phyloP scores from a whole-genome alignment of 64 coral and sea anemone genomes.

The Actinia equina region DNA sequence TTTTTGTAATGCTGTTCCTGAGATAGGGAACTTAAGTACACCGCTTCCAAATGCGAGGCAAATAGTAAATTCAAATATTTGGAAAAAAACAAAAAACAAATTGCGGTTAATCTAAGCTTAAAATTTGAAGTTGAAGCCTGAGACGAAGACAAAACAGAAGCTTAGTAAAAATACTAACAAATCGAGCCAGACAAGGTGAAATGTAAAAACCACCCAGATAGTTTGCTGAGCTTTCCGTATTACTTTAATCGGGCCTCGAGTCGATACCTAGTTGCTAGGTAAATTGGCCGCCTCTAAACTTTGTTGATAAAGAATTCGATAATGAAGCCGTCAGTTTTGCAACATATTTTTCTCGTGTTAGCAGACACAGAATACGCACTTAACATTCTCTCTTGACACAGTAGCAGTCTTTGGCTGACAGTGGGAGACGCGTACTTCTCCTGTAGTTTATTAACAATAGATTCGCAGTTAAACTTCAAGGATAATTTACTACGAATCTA shows the following conservation, averaged over 20 bases:
- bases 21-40: not conserved
- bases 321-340: slow-evolving; percentile 18
- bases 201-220: not conserved
- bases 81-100: too few relatives aligned
- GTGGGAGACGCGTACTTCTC: not conserved
- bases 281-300: not conserved
- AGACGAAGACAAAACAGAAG: not conserved
- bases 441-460: not conserved
- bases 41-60: too few relatives aligned
- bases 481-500: not conserved
- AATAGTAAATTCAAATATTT: too few relatives aligned
- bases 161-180: not conserved
- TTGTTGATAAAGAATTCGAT: slow-evolving; percentile 19
- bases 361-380: slow-evolving; percentile 10
- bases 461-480: not conserved
- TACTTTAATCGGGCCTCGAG: too few relatives aligned
- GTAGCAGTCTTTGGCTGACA: not conserved
- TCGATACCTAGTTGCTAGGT: not conserved
- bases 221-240: too few relatives aligned
- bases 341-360: slow-evolving; percentile 15
- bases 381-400: slow-evolving; percentile 8
- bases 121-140: not conserved
- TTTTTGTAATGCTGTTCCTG: not conserved
- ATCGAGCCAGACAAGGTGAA: not conserved
- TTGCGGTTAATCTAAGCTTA: not conserved